phyloP scores from a whole-genome alignment of 2,797 vertebrate species.

The Rhabdophis nuchalis region DNA sequence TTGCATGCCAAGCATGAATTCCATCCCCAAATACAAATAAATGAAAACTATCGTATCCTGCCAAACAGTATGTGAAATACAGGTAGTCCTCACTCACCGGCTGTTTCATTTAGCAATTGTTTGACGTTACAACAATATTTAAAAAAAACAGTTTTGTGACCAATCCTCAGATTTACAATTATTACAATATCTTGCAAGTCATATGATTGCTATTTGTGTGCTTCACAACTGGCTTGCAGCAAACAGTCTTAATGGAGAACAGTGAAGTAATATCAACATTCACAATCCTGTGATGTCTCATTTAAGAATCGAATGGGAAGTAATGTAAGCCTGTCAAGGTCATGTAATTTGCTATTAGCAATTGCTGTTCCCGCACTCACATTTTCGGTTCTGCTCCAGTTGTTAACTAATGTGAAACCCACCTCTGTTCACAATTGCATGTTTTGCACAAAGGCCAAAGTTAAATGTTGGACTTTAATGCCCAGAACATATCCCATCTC shows the following conservation, averaged over 20 bases:
- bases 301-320: background rate
- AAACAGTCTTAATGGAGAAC: background rate
- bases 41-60: background rate
- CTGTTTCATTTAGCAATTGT: background rate
- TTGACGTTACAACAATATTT: background rate
- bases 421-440: background rate
- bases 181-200: background rate
- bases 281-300: background rate
- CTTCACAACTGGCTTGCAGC: background rate
- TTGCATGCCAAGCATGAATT: background rate
- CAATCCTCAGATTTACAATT: background rate
- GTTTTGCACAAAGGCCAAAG: background rate
- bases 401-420: no score
- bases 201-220: background rate
- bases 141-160: background rate
- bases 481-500: background rate
- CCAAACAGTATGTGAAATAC: background rate
- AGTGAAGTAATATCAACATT: background rate
- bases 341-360: background rate
- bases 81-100: background rate
- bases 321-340: background rate
- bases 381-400: no score
- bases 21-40: background rate
- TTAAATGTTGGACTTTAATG: background rate
- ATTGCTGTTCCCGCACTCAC: background rate